Evolutionary conservation across 2,797 vertebrate species (phyloP).

Genomic region (Craterocephalus amniculus): DNA sequence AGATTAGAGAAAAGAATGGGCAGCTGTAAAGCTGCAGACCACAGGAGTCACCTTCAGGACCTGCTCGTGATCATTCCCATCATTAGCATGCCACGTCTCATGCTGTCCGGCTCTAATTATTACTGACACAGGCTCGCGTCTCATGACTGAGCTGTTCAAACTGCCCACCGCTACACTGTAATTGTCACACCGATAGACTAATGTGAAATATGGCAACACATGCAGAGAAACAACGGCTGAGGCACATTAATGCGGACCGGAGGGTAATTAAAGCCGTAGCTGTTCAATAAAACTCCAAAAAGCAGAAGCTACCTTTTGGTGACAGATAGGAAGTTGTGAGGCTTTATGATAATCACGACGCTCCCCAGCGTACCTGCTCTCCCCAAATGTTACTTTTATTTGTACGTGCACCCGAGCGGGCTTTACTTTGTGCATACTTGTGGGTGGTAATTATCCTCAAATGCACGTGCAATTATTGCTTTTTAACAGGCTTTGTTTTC

Average conservation of each 20-base stretch:
- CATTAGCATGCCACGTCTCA: conserved; percentile 60
- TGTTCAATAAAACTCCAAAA: conserved; percentile 76
- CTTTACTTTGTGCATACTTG: conserved; percentile 46
- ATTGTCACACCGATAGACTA: conserved; percentile 66
- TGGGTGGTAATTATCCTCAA: conserved; percentile 58
- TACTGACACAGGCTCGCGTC: conserved; percentile 60
- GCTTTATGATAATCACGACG: conserved; percentile 74
- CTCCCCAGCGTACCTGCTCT: conserved; percentile 59
- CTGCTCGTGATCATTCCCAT: conserved; percentile 65
- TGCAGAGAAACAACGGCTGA: conserved; percentile 62
- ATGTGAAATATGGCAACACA: conserved; percentile 78
- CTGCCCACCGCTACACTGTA: conserved; percentile 59
- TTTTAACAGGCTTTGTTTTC: conserved; percentile 39
- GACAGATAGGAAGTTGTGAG: conserved; percentile 68
- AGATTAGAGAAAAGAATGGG: conserved; percentile 64
- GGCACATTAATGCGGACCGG: conserved; percentile 70
- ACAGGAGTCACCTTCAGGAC: conserved; percentile 78
- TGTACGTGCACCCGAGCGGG: conserved; percentile 53
- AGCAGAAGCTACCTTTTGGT: conserved; percentile 72
- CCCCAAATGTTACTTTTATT: conserved; percentile 64
- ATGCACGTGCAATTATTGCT: conserved; percentile 51
- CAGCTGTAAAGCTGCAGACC: conserved; percentile 62
- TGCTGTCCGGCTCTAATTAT: conserved; percentile 62
- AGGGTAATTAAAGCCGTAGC: conserved; percentile 63
- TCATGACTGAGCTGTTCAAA: conserved; percentile 55